These are phyloP conservation scores for Hydrocynus forskahlii DNA, from an alignment of 2,797 vertebrate genomes.

Conservation along the genomic window DNA sequence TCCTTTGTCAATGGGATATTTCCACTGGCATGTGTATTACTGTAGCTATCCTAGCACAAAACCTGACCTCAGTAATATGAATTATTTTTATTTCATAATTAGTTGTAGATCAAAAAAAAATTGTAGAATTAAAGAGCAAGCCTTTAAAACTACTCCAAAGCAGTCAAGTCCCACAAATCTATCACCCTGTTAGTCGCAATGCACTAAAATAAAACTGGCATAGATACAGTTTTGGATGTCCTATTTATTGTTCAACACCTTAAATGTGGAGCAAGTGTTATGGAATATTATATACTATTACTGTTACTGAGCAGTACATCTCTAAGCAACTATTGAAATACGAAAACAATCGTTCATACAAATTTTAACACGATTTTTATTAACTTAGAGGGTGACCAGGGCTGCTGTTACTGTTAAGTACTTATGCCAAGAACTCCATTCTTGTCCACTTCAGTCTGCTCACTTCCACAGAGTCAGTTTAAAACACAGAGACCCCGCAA, in stretches of 20 bases:
- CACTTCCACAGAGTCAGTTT: neutral
- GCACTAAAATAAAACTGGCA: constrained; percentile 22
- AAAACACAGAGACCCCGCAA: neutral
- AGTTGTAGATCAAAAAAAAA: neutral
- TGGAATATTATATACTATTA: neutral
- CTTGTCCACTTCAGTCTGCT: neutral
- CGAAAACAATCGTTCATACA: neutral
- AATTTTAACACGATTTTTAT: neutral
- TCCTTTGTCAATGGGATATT: neutral
- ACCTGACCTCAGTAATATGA: neutral
- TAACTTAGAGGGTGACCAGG: neutral
- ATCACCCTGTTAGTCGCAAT: neutral
- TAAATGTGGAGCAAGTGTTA: neutral
- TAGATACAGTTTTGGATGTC: constrained; percentile 5
- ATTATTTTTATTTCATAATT: neutral
- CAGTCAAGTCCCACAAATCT: neutral
- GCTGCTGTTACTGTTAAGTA: neutral
- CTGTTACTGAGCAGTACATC: neutral
- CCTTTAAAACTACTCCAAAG: neutral
- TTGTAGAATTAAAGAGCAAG: too few relatives aligned
- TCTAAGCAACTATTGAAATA: neutral
- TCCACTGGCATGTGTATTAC: neutral
- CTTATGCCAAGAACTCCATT: neutral
- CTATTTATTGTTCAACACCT: constrained; percentile 14
- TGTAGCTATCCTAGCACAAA: neutral